phyloP scores from a whole-genome alignment of 1,140 invertebrate species.

The Ericerus pela region DNA sequence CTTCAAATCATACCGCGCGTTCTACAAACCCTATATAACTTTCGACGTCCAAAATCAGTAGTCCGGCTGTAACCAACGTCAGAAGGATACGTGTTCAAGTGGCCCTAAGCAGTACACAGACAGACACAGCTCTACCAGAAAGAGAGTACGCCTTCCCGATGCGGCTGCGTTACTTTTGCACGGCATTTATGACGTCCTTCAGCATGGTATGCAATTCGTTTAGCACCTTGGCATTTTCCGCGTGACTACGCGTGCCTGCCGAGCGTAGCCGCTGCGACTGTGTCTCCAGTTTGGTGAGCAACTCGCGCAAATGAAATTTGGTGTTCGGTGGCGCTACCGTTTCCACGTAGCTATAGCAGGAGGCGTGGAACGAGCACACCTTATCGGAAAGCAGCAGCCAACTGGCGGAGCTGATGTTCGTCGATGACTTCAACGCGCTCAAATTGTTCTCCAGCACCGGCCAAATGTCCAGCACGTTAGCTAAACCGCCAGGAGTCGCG shows the following conservation, averaged over 20 bases:
- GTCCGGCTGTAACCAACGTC: too few species aligned
- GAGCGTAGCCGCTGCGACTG: slow-evolving; percentile 60
- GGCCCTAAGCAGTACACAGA: too few species aligned
- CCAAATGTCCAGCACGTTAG: slow-evolving; percentile 50
- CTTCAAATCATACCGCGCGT: too few species aligned
- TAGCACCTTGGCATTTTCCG: slow-evolving; percentile 49
- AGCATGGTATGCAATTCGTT: slow-evolving; percentile 62
- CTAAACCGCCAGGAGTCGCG: slow-evolving; percentile 41
- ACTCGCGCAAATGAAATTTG: slow-evolving; percentile 75
- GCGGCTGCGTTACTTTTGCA: slow-evolving; percentile 52
- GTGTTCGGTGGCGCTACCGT: slow-evolving; percentile 64
- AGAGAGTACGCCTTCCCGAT: too few species aligned
- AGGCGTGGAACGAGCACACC: slow-evolving; percentile 57
- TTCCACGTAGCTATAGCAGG: slow-evolving; percentile 55
- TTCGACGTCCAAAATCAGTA: too few species aligned
- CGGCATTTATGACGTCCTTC: slow-evolving; percentile 62
- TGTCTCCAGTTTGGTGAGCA: slow-evolving; percentile 61
- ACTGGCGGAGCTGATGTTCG: slow-evolving; percentile 42
- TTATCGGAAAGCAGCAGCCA: slow-evolving; percentile 77
- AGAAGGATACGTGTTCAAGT: too few species aligned
- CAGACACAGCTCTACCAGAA: too few species aligned
- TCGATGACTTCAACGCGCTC: slow-evolving; percentile 41
- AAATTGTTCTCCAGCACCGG: slow-evolving; percentile 48
- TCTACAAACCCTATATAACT: too few species aligned
- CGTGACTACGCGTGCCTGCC: slow-evolving; percentile 49